Evolutionary conservation across 1,140 invertebrate species (phyloP), one percentile per base, ranked within the genome.

Genomic region (Drosophila littoralis): DNA sequence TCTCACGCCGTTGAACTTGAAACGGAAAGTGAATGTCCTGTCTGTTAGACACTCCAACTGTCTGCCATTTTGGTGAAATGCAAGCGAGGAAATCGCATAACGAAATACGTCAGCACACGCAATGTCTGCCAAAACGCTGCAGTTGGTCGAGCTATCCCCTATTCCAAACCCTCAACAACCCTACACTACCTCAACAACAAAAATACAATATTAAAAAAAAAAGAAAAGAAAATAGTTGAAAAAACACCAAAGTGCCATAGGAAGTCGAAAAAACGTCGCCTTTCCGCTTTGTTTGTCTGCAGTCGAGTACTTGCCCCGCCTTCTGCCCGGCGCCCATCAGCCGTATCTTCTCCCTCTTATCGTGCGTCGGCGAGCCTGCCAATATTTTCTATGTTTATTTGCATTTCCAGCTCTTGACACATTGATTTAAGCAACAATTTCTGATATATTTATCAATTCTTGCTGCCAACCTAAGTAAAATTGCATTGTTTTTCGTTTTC

Each of bases 1-100:
- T 48, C 71, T 69, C 81, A 59, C 64, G 67, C 77, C 50, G 65
- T 45, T 89, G 84, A 88, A 88, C 84, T 88, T 88, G 84, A 89
- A 88, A 88, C 84, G 84, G 84, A 88, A 88, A 88, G 84, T 88
- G 84, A 88, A 89, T 88, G 84, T 88, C 84, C 84, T 89, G 82
- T 79, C 79, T 76, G 84, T 80, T 80, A 80, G 84, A 81, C 84
- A 88, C 83, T 88, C 74, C 36, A 80, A 67, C 77, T 66, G 84
- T 84, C 84, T 89, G 84, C 70, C 48, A 67, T 65, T 75, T 70
- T 65, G 75, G 66, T 65, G 52, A 75, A 73, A 68, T 86, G 78
- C 82, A 81, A 67, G 69, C 65, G 46, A 50, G 72, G 72, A 78
- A 74, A 59, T 69, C 71, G 76, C 71, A 60, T 57, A 81, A 70